phyloP scores from a whole-genome alignment of 2,113 vertebrate species.

The Nyctereutes procyonoides region DNA sequence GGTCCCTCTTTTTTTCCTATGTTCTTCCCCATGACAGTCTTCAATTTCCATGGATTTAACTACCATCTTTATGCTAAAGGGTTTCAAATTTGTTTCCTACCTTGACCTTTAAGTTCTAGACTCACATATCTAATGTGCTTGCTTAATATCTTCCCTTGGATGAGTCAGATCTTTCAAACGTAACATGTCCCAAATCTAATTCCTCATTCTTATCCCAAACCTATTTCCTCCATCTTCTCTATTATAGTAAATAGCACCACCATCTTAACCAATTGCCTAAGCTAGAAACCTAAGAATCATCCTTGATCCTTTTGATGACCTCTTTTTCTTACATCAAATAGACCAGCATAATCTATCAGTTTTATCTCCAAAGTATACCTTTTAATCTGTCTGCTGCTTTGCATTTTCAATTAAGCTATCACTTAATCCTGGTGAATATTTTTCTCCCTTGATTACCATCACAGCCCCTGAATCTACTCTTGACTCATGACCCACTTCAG shows the following conservation, averaged over 20 bases:
- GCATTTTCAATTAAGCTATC: background rate
- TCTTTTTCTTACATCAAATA: background rate
- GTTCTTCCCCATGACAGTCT: background rate
- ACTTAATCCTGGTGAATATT: background rate
- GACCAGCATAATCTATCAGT: background rate
- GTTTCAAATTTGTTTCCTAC: background rate
- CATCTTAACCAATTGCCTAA: background rate
- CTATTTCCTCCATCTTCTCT: background rate
- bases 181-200: background rate
- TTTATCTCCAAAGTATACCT: background rate
- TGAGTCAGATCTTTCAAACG: slow-evolving; percentile 1
- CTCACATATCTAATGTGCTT: background rate
- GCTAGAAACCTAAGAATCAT: background rate
- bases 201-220: background rate
- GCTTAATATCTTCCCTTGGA: slow-evolving; percentile 13
- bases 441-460: background rate
- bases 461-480: background rate
- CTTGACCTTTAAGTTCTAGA: slow-evolving; percentile 5
- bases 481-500: background rate
- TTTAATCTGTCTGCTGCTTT: slow-evolving; percentile 35
- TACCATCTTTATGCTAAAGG: background rate
- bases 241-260: background rate
- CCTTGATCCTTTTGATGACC: background rate
- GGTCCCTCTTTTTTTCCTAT: background rate
- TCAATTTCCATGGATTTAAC: background rate